A percentile compares a stretch with the other conserved stretches of the same genome.
Evolutionary conservation across 2,888 invertebrate species (phyloP).

Genomic region (Scrobipalpa atriplicella): DNA sequence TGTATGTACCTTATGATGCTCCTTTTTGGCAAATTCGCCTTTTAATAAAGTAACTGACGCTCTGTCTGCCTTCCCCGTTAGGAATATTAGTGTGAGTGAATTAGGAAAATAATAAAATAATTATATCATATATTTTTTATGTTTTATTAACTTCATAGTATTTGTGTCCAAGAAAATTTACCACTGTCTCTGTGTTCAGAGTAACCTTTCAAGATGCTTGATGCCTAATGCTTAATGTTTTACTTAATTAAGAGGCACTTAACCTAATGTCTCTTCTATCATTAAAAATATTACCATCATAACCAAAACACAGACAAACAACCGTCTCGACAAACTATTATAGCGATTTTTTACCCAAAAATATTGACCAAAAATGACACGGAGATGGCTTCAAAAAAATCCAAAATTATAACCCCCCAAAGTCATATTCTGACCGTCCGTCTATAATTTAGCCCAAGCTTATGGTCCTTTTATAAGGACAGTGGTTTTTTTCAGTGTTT

Average conservation of each 20-base stretch:
- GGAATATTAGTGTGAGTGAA: no score
- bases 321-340: slow-evolving; percentile 38
- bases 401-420: slow-evolving; percentile 46
- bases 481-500: slow-evolving; percentile 49
- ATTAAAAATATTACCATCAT: slow-evolving; percentile 2
- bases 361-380: slow-evolving; percentile 57
- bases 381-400: slow-evolving; percentile 45
- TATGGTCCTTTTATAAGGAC: slow-evolving; percentile 64
- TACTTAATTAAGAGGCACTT: neutral
- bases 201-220: no score
- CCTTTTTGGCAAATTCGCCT: no score
- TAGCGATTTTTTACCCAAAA: slow-evolving; percentile 38
- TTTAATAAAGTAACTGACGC: no score
- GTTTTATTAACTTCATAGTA: no score
- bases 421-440: slow-evolving; percentile 47
- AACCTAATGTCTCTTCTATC: neutral
- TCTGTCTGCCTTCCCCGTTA: no score
- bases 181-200: no score
- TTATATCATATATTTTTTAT: no score
- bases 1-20: no score
- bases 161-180: no score
- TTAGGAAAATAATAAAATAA: no score
- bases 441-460: slow-evolving; percentile 64
- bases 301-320: slow-evolving; percentile 22
- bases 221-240: neutral